These are phyloP conservation scores for Laothoe populi DNA, from an alignment of 2,888 invertebrate species.

Conservation along the genomic window DNA sequence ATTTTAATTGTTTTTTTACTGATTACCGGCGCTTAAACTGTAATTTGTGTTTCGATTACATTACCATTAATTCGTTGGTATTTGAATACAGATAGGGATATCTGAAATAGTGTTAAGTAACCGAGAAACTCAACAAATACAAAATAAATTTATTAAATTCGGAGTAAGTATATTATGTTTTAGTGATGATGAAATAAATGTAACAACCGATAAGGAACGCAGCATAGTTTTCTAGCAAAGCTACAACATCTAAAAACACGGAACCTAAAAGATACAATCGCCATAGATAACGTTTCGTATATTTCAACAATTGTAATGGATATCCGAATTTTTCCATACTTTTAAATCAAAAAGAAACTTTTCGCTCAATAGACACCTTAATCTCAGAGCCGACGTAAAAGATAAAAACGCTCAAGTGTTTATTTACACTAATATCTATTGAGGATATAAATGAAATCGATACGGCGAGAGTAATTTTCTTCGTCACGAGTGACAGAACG, in stretches of 20 bases:
- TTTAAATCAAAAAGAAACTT: conserved; percentile 8
- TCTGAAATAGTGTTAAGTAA: neutral
- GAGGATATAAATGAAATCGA: conserved; percentile 44
- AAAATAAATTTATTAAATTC: no score
- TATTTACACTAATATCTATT: conserved; percentile 60
- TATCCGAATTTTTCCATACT: conserved; percentile 16
- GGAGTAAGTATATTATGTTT: no score
- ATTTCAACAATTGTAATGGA: conserved; percentile 13
- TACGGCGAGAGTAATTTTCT: conserved; percentile 68
- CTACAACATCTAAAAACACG: neutral
- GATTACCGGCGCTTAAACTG: neutral
- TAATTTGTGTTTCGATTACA: conserved; percentile 2
- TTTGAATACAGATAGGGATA: conserved; percentile 1
- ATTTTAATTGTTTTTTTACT: conserved; percentile 11
- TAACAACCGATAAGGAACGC: neutral
- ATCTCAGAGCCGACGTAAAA: conserved; percentile 9
- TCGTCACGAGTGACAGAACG: conserved; percentile 61
- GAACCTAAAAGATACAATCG: neutral
- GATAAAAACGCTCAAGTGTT: conserved; percentile 52
- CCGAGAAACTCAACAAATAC: neutral
- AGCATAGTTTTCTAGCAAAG: neutral
- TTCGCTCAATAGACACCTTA: conserved; percentile 18
- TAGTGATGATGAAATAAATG: no score
- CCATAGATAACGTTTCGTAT: neutral
- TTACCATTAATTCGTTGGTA: neutral